Conservation (phyloP, 1,140 invertebrate genomes). For the Bathynomus jamesi region DNA sequence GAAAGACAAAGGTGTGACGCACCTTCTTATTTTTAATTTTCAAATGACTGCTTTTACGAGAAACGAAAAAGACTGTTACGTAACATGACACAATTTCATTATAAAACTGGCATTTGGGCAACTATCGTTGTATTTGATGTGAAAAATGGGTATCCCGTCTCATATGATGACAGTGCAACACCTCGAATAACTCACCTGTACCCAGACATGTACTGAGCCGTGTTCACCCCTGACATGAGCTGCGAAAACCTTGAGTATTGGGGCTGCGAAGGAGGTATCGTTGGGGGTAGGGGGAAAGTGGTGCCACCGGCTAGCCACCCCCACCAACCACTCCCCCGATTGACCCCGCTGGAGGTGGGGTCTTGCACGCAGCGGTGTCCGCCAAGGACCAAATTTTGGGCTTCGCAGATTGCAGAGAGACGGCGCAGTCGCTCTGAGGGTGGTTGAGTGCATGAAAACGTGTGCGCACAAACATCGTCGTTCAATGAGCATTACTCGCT, state of each 20-base stretch:
- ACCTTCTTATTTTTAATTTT: constrained; percentile 6
- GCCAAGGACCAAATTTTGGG: constrained; percentile 96
- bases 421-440: constrained; percentile 52
- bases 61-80: too few relatives aligned
- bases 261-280: constrained; percentile 31
- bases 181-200: too few relatives aligned
- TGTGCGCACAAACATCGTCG: too few relatives aligned
- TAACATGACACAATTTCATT: too few relatives aligned
- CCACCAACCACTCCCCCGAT: constrained; percentile 23
- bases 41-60: too few relatives aligned
- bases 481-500: too few relatives aligned
- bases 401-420: constrained; percentile 77
- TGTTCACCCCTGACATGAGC: constrained; percentile 33
- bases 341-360: constrained; percentile 60
- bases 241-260: constrained; percentile 35
- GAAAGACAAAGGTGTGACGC: constrained; percentile 14
- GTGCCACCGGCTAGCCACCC: constrained; percentile 36
- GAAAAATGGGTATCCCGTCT: too few relatives aligned
- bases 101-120: too few relatives aligned
- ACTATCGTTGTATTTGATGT: too few relatives aligned
- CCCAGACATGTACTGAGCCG: constrained; percentile 34
- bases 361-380: constrained; percentile 93
- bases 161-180: too few relatives aligned
- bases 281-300: constrained; percentile 36
- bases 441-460: too few relatives aligned